phyloP scores from a whole-genome alignment of 2,797 vertebrate genomes.

The Acanthis flammea region DNA sequence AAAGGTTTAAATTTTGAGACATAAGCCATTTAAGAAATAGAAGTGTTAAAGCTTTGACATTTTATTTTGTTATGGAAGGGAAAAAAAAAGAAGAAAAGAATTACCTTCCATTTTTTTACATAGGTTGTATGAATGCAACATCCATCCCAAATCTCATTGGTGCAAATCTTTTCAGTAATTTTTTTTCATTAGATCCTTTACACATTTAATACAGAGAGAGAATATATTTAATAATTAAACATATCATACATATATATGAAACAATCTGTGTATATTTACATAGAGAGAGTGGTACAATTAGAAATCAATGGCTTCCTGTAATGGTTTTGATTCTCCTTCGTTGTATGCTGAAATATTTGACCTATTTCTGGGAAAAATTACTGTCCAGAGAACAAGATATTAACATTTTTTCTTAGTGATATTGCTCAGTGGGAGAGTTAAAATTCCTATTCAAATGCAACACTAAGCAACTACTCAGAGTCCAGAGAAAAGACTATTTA shows the following conservation, averaged over 20 bases:
- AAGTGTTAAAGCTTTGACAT: neutral
- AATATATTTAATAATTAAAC: neutral
- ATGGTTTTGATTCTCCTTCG: neutral
- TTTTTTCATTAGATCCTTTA: neutral
- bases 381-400: neutral
- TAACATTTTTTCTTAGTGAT: neutral
- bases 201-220: neutral
- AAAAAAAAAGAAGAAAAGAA: neutral
- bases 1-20: neutral
- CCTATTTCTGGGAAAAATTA: neutral
- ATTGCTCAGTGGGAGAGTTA: neutral
- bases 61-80: neutral
- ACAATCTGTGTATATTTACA: neutral
- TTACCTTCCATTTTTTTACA: neutral
- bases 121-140: neutral
- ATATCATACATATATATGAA: accelerated
- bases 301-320: neutral
- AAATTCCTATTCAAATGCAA: neutral
- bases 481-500: neutral
- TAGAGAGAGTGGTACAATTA: accelerated
- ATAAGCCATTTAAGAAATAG: neutral
- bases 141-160: neutral
- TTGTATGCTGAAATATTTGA: neutral
- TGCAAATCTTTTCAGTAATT: neutral
- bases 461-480: neutral